Conservation (phyloP, 2,888 invertebrate species). For the Ceraclea dissimilis region DNA sequence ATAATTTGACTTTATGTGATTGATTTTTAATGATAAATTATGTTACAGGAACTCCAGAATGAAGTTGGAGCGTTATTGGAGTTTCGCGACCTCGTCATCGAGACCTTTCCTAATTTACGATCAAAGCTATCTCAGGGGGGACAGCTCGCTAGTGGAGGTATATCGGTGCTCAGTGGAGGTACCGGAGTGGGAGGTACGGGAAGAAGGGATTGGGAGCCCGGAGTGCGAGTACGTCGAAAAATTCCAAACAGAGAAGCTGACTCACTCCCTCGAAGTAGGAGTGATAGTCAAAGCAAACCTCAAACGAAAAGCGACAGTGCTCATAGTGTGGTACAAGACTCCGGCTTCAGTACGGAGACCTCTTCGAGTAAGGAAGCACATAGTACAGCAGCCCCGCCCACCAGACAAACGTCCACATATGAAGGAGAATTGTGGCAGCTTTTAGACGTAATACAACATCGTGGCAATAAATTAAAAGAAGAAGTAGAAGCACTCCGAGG, state of each 20-base stretch:
- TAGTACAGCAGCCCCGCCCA: slow-evolving; percentile 46
- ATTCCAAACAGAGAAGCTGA: slow-evolving; percentile 35
- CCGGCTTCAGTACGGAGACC: slow-evolving; percentile 86
- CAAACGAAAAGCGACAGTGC: slow-evolving; percentile 55
- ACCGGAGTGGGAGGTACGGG: slow-evolving; percentile 40
- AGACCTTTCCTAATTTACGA: slow-evolving; percentile 86
- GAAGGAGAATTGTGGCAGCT: slow-evolving; percentile 79
- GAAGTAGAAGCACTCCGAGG: slow-evolving; percentile 62
- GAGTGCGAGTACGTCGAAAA: slow-evolving; percentile 65
- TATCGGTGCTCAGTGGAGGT: slow-evolving; percentile 33
- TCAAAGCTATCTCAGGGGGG: slow-evolving; percentile 66
- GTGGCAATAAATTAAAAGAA: slow-evolving; percentile 61
- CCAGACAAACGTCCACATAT: slow-evolving; percentile 33
- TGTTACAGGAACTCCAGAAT: slow-evolving; percentile 73
- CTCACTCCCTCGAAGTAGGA: slow-evolving; percentile 52
- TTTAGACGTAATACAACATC: slow-evolving; percentile 78
- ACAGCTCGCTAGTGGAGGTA: slow-evolving; percentile 38
- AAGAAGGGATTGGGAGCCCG: slow-evolving; percentile 72
- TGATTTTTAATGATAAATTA: too few relatives aligned
- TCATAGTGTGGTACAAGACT: slow-evolving; percentile 65
- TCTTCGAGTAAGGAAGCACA: slow-evolving; percentile 76
- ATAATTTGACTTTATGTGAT: background rate
- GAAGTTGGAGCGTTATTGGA: slow-evolving; percentile 86
- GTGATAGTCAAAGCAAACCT: slow-evolving; percentile 54
- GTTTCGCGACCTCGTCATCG: slow-evolving; percentile 90